Evolutionary conservation across 2,888 invertebrate genomes (phyloP).

Genomic region (Aplocera efformata): DNA sequence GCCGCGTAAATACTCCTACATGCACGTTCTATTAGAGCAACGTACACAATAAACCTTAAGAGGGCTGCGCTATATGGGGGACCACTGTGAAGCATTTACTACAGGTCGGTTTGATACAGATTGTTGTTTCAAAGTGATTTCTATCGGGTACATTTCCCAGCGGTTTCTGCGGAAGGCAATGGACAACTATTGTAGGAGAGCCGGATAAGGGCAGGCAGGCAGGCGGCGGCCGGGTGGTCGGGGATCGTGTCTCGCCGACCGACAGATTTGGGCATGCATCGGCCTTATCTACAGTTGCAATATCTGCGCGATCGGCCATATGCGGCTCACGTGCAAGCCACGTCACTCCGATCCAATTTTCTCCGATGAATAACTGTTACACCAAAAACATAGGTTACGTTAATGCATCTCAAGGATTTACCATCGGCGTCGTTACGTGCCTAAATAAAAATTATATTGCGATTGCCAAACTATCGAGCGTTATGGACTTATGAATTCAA

Average conservation of each 20-base stretch:
- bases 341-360: constrained; percentile 37
- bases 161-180: constrained; percentile 18
- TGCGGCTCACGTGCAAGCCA: constrained; percentile 41
- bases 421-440: too few species aligned
- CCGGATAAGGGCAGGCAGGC: constrained; percentile 26
- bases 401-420: constrained; percentile 48
- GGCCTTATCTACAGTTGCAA: constrained; percentile 38
- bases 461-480: constrained; percentile 45
- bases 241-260: constrained; percentile 15
- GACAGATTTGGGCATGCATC: constrained; percentile 40
- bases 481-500: constrained; percentile 54
- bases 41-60: constrained; percentile 44
- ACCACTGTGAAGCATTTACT: constrained; percentile 42
- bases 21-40: constrained; percentile 44
- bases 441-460: constrained; percentile 28
- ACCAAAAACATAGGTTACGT: constrained; percentile 33
- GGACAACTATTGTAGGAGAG: constrained; percentile 10
- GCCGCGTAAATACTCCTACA: constrained; percentile 36
- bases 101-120: constrained; percentile 29
- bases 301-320: constrained; percentile 34
- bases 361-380: constrained; percentile 44
- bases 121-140: constrained; percentile 12
- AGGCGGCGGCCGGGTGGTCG: constrained; percentile 28
- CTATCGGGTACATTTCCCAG: constrained; percentile 8
- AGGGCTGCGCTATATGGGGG: constrained; percentile 45